phyloP scores from a whole-genome alignment of 2,797 vertebrate species.

The Coccyzus lansbergi region DNA sequence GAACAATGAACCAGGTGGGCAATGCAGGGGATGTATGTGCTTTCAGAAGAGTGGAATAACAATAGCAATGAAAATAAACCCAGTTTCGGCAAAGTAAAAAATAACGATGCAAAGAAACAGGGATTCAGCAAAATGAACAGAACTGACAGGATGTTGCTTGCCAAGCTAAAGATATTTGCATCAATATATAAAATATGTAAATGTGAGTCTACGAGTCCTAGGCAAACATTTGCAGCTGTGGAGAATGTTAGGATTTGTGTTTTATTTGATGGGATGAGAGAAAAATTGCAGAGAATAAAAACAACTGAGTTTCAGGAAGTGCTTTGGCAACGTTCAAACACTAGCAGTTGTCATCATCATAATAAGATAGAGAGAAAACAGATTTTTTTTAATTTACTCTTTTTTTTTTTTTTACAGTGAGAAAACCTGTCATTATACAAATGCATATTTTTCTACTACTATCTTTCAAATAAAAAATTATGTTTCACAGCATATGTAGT shows the following conservation, averaged over 20 bases:
- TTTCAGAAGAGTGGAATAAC: background rate
- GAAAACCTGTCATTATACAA: background rate
- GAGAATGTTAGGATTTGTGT: slow-evolving; percentile 29
- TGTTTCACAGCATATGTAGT: slow-evolving; percentile 48
- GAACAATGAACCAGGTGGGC: background rate
- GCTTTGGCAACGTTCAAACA: slow-evolving; percentile 34
- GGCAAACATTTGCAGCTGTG: slow-evolving; percentile 50
- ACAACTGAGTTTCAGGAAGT: slow-evolving; percentile 40
- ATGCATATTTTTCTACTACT: slow-evolving; percentile 18
- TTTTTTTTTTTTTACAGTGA: background rate
- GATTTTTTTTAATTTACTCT: background rate
- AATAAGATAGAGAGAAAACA: background rate
- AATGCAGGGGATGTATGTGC: background rate
- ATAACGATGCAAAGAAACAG: background rate
- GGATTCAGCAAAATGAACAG: background rate
- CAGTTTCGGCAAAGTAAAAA: background rate
- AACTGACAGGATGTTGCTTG: background rate
- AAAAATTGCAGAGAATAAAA: slow-evolving; percentile 54
- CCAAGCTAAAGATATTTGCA: slow-evolving; percentile 37
- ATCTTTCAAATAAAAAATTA: slow-evolving; percentile 19
- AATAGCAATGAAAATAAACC: slow-evolving; percentile 12
- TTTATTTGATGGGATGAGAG: slow-evolving; percentile 7
- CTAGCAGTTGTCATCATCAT: slow-evolving; percentile 24
- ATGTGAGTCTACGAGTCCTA: background rate
- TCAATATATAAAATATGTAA: slow-evolving; percentile 62